phyloP scores from a whole-genome alignment of 2,797 vertebrate species.

The Psittacula echo region DNA sequence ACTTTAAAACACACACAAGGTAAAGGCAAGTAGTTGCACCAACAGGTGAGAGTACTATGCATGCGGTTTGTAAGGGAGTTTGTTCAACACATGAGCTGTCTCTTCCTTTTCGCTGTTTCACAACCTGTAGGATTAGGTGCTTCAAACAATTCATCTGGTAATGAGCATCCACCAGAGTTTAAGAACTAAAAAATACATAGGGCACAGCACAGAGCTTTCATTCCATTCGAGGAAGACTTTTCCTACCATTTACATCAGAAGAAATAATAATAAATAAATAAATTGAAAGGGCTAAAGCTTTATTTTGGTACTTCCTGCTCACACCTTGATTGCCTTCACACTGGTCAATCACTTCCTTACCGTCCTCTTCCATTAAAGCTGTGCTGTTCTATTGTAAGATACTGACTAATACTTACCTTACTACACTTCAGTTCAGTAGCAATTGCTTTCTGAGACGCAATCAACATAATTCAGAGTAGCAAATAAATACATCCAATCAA shows the following conservation, averaged over 20 bases:
- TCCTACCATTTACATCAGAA: background rate
- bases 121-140: slow-evolving; percentile 5
- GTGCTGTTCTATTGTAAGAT: background rate
- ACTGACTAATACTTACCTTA: background rate
- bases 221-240: background rate
- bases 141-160: slow-evolving; percentile 5
- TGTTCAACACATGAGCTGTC: slow-evolving; percentile 47
- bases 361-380: background rate
- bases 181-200: background rate
- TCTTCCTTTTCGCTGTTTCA: slow-evolving; percentile 43
- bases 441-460: background rate
- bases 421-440: background rate
- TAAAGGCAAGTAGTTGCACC: slow-evolving; percentile 78
- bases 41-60: slow-evolving; percentile 62
- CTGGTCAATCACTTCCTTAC: background rate
- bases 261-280: background rate
- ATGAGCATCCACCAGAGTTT: background rate
- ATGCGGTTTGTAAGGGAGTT: slow-evolving; percentile 27
- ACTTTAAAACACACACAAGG: slow-evolving; percentile 90
- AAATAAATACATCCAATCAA: background rate
- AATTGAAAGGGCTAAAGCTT: background rate
- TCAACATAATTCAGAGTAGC: background rate
- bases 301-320: background rate
- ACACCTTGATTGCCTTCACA: background rate
- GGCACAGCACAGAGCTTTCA: background rate